Conservation (phyloP, 2,113 vertebrate genomes). For the Chlamydotis undulata region DNA sequence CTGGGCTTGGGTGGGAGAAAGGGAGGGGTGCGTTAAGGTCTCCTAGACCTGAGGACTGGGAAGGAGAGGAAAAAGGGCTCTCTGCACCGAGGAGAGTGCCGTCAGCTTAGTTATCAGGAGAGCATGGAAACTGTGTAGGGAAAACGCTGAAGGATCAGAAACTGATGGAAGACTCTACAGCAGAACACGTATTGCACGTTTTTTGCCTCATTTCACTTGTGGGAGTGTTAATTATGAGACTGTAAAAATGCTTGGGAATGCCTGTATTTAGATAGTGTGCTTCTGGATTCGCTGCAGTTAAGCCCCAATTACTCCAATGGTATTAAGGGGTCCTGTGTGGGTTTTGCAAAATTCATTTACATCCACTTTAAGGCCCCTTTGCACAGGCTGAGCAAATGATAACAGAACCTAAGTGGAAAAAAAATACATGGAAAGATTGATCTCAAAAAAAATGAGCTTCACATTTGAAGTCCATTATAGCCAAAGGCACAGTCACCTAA, state of each 20-base stretch:
- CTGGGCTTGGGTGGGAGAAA: background rate
- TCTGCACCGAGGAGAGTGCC: accelerated
- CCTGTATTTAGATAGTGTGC: background rate
- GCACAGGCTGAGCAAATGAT: conserved; percentile 1
- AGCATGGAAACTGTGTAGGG: background rate
- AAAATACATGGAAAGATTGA: background rate
- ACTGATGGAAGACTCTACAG: background rate
- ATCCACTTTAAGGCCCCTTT: background rate
- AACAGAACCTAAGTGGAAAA: background rate
- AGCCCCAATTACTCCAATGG: conserved; percentile 3
- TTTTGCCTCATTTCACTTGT: background rate
- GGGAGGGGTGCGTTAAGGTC: background rate
- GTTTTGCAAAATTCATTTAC: conserved; percentile 53
- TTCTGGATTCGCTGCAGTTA: conserved; percentile 19
- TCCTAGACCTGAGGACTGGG: accelerated
- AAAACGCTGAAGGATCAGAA: background rate
- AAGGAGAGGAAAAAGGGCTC: background rate
- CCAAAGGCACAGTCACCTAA: conserved; percentile 49
- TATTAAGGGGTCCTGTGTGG: conserved; percentile 37
- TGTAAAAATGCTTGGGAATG: conserved; percentile 6
- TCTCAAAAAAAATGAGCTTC: conserved; percentile 34
- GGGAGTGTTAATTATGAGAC: background rate
- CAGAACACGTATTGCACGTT: accelerated
- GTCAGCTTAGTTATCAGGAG: background rate
- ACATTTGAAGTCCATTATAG: conserved; percentile 34